phyloP scores from a whole-genome alignment of 2,888 invertebrate species.

The Tribolium freemani region DNA sequence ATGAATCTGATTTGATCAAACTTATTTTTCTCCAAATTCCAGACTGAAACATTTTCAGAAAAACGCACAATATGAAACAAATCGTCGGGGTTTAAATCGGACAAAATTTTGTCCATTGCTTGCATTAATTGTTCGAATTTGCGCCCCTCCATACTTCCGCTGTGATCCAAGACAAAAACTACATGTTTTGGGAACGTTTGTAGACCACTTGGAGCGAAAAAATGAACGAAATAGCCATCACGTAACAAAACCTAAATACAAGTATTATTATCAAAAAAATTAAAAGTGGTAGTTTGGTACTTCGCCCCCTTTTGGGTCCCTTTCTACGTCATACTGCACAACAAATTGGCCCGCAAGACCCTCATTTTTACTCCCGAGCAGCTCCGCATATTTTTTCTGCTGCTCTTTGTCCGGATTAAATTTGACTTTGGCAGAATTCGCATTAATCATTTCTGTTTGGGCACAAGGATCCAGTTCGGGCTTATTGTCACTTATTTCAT shows the following conservation, averaged over 20 bases:
- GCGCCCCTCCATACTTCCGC: conserved; percentile 79
- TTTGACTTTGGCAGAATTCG: conserved; percentile 62
- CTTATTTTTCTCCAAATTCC: conserved; percentile 66
- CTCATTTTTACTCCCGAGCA: conserved; percentile 60
- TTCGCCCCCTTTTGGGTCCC: conserved; percentile 72
- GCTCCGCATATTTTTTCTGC: conserved; percentile 69
- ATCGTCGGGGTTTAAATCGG: conserved; percentile 73
- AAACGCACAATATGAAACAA: conserved; percentile 78
- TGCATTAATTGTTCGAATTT: conserved; percentile 76
- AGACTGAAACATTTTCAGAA: conserved; percentile 68
- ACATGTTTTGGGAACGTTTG: conserved; percentile 75
- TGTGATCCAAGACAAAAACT: conserved; percentile 80
- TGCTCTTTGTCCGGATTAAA: conserved; percentile 72
- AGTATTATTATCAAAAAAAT: too few species aligned
- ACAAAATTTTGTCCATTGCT: conserved; percentile 76
- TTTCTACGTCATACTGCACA: conserved; percentile 77
- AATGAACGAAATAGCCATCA: conserved; percentile 81
- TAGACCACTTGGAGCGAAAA: conserved; percentile 76
- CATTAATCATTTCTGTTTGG: conserved; percentile 43
- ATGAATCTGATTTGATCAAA: not conserved
- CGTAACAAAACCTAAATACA: conserved; percentile 69
- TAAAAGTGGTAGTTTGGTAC: not conserved
- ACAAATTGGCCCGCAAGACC: conserved; percentile 75
- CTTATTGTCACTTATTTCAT: conserved; percentile 61
- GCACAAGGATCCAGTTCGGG: conserved; percentile 65